phyloP scores from a whole-genome alignment of 2,888 invertebrate genomes.

The Hydrotaea cyrtoneurina region DNA sequence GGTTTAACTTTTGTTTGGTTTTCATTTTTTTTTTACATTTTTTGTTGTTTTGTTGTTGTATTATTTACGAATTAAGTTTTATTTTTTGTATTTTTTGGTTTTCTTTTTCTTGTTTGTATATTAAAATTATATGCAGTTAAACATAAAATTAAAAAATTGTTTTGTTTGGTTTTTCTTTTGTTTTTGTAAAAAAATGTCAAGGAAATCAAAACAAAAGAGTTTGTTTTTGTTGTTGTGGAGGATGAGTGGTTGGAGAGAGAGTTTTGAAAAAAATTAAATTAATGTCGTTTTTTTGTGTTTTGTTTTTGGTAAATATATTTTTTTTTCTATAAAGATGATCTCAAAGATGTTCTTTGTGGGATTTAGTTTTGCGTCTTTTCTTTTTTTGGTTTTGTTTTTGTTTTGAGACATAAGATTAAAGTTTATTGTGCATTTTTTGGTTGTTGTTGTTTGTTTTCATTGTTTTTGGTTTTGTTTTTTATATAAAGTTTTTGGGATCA shows the following conservation, averaged over 20 bases:
- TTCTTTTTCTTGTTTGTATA: slow-evolving; percentile 59
- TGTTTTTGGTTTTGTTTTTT: slow-evolving; percentile 69
- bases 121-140: slow-evolving; percentile 36
- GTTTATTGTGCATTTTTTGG: slow-evolving; percentile 77
- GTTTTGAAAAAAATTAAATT: not conserved
- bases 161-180: too few species aligned
- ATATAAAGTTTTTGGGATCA: slow-evolving; percentile 68
- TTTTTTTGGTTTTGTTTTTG: slow-evolving; percentile 71
- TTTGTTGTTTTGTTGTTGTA: slow-evolving; percentile 67
- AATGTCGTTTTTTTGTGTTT: not conserved
- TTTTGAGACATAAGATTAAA: slow-evolving; percentile 73
- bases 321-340: slow-evolving; percentile 57
- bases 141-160: slow-evolving; percentile 39
- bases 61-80: slow-evolving; percentile 74
- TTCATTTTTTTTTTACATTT: too few species aligned
- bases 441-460: slow-evolving; percentile 66
- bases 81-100: slow-evolving; percentile 74
- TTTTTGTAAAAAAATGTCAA: not conserved
- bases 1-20: slow-evolving; percentile 69
- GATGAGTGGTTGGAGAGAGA: slow-evolving; percentile 20
- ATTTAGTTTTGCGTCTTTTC: slow-evolving; percentile 66
- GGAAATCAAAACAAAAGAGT: not conserved
- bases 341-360: slow-evolving; percentile 42
- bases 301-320: not conserved
- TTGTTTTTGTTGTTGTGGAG: not conserved